A percentile compares a stretch with the other conserved stretches of the same genome.
Evolutionary conservation across 2,888 invertebrate genomes (phyloP).

Genomic region (Cylindroiulus punctatus): DNA sequence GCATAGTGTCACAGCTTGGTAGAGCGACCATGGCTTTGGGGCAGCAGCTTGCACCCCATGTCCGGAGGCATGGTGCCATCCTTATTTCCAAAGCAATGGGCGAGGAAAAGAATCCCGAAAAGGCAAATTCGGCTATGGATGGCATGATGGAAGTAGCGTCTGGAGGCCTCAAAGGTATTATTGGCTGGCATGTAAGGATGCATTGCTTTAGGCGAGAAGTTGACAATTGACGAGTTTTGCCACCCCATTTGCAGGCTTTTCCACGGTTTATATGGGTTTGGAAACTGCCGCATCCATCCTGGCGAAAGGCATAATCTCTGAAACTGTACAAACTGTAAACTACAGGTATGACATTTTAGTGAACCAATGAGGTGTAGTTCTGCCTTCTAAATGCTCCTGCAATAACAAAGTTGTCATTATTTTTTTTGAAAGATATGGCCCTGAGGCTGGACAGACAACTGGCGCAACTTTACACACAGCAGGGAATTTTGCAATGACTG

Average conservation of each 20-base stretch:
- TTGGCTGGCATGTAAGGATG: too few relatives aligned
- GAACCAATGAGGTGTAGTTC: neutral
- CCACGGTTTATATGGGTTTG: slow-evolving; percentile 76
- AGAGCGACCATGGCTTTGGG: slow-evolving; percentile 76
- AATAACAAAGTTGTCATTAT: neutral
- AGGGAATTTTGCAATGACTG: slow-evolving; percentile 76
- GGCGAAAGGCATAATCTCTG: slow-evolving; percentile 73
- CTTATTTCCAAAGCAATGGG: slow-evolving; percentile 71
- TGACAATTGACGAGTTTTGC: neutral
- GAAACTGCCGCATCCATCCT: slow-evolving; percentile 76
- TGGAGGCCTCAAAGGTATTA: slow-evolving; percentile 73
- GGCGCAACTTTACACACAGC: slow-evolving; percentile 75
- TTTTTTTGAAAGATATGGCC: slow-evolving; percentile 74
- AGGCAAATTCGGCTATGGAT: slow-evolving; percentile 68
- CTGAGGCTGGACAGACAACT: slow-evolving; percentile 74
- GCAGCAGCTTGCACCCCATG: slow-evolving; percentile 75
- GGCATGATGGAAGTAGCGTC: slow-evolving; percentile 75
- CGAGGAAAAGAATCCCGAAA: slow-evolving; percentile 69
- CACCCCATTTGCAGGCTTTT: slow-evolving; percentile 69
- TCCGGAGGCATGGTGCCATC: slow-evolving; percentile 73
- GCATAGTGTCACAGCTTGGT: slow-evolving; percentile 71
- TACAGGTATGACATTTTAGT: slow-evolving; percentile 73
- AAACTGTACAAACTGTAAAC: slow-evolving; percentile 78
- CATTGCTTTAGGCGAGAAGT: neutral
- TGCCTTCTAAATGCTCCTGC: neutral